A percentile compares a stretch with the other conserved stretches of the same genome.
phyloP scores from a whole-genome alignment of 2,113 vertebrate genomes.

The Euleptes europaea region DNA sequence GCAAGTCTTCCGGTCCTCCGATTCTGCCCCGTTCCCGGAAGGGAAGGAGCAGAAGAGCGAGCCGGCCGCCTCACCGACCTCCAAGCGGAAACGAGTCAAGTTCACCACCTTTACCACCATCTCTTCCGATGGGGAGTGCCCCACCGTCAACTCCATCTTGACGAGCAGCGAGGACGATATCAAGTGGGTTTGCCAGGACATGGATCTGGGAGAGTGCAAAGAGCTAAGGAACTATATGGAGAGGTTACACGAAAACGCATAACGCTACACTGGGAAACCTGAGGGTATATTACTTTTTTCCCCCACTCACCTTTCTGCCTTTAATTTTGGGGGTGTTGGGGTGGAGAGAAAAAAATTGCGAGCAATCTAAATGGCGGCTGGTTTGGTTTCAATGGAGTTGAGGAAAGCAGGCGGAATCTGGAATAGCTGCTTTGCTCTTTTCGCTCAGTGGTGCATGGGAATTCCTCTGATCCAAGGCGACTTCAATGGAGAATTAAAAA shows the following conservation, averaged over 20 bases:
- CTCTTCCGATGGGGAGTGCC: conserved; percentile 76
- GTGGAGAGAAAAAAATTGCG: neutral
- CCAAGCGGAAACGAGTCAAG: conserved; percentile 92
- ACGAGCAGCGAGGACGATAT: conserved; percentile 80
- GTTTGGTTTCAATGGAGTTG: conserved; percentile 12
- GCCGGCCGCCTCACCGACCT: conserved; percentile 88
- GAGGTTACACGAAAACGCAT: conserved; percentile 68
- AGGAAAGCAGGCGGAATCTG: conserved; percentile 29
- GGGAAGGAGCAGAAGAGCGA: conserved; percentile 75
- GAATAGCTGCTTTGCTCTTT: conserved; percentile 8
- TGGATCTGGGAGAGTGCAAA: conserved; percentile 76
- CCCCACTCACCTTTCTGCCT: conserved; percentile 78
- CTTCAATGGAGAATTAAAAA: conserved; percentile 2
- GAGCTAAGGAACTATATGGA: conserved; percentile 73
- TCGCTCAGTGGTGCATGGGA: conserved; percentile 18
- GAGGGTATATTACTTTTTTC: conserved; percentile 23
- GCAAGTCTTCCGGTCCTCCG: conserved; percentile 61
- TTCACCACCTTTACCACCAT: conserved; percentile 91
- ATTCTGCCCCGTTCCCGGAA: conserved; percentile 13
- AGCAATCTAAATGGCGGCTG: neutral
- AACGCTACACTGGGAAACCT: neutral
- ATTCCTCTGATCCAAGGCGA: conserved; percentile 13
- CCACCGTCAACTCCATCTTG: conserved; percentile 66
- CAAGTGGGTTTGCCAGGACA: conserved; percentile 88
- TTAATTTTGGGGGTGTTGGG: conserved; percentile 62